Base-by-base conservation (phyloP, 2,797 vertebrate species). In the Xiphophorus birchmanni region DNA sequence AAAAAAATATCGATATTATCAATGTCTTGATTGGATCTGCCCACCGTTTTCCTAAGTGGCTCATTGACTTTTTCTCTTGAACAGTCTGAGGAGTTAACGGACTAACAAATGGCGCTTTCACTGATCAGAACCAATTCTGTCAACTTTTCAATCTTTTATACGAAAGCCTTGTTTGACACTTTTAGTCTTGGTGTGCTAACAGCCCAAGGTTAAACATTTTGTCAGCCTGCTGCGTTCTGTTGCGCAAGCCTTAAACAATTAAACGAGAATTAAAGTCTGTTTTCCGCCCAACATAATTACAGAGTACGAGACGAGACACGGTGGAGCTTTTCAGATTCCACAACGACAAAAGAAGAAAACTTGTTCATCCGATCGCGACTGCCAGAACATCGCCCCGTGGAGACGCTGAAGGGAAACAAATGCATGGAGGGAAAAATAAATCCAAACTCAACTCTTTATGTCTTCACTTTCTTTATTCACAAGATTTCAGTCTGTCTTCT, bases 341-440 rank as follows among this genome's bases (percentile, higher is more conserved):
- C 85, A 83, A 91, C 91, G 85, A 88, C 54, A 87, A 91, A 75
- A 67, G 75, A 90, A 89, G 91, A 90, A 92, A 95, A 94, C 91
- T 92, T 94, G 94, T 92, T 95, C 88, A 93, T 94, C 87, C 88
- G 80, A 90, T 92, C 92, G 92, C 93, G 91, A 92, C 87, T 93
- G 88, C 90, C 91, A 92, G 89, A 93, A 93, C 89, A 91, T 91
- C 86, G 87, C 86, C 91, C 91, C 71, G 83, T 92, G 87, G 91
- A 94, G 90, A 93, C 89, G 47, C 83, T 5, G 75, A 90, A 76
- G 82, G 42, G 79, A 92, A 86, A 92, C 85, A 93, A 86, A 90
- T 78, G 88, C 76, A 86, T 54, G 21, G 83, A 67, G 80, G 80
- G 29, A 52, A 40, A 89, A 80, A 80, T 63, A 78, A 92, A 95